These are phyloP conservation scores for Asbolus verrucosus DNA, from an alignment of 1,140 invertebrate genomes.

Conservation along the genomic window DNA sequence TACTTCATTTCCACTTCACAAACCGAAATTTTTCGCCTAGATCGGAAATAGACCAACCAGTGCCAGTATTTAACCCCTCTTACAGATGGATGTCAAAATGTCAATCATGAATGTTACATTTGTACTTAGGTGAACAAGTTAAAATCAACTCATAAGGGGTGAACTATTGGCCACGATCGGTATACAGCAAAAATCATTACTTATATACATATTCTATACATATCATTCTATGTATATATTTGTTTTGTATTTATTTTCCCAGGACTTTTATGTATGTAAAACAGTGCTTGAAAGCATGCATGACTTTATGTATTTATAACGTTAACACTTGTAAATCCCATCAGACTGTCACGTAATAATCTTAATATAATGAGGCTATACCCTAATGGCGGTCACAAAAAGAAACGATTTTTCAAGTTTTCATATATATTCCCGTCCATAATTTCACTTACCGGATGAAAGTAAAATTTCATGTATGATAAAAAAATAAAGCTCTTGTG, in stretches of 20 bases:
- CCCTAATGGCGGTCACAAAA: constrained; percentile 48
- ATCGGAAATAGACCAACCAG: background rate
- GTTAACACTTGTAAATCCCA: constrained; percentile 30
- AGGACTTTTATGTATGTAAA: constrained; percentile 49
- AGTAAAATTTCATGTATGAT: no score
- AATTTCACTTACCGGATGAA: no score
- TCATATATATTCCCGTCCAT: no score
- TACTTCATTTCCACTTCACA: constrained; percentile 37
- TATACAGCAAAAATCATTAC: constrained; percentile 8
- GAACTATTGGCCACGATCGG: background rate
- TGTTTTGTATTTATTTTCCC: constrained; percentile 61
- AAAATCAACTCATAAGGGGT: no score
- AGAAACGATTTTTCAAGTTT: background rate
- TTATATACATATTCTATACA: constrained; percentile 65
- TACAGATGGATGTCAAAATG: background rate
- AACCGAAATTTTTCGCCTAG: constrained; percentile 1
- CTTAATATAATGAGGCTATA: constrained; percentile 34
- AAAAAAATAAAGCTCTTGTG: no score
- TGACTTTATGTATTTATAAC: constrained; percentile 26
- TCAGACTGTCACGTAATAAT: background rate
- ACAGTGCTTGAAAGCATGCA: constrained; percentile 47
- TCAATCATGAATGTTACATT: no score
- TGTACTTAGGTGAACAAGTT: no score
- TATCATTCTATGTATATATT: constrained; percentile 65
- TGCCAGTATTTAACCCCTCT: background rate